These are phyloP conservation scores for Pseudachorutes palmiensis DNA, from an alignment of 1,140 invertebrate species.

Conservation along the genomic window DNA sequence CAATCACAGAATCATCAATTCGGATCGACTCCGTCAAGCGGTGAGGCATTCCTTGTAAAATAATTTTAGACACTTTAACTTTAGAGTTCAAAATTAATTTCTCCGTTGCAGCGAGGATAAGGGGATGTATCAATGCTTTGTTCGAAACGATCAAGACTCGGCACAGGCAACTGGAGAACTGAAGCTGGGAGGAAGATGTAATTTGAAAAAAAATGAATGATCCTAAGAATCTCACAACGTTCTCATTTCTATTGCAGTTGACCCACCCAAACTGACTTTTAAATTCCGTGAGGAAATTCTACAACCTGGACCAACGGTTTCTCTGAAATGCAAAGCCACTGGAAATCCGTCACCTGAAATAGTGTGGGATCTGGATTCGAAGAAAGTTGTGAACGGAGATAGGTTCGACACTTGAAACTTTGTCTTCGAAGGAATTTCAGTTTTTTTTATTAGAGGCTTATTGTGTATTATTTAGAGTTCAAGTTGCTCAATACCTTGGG, in stretches of 20 bases:
- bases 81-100: background rate
- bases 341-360: slow-evolving; percentile 92
- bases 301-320: slow-evolving; percentile 73
- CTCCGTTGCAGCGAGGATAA: slow-evolving; percentile 59
- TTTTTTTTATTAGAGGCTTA: too few relatives aligned
- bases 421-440: background rate
- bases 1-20: slow-evolving; percentile 60
- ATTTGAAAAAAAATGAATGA: slow-evolving; percentile 40
- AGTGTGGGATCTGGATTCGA: slow-evolving; percentile 85
- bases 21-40: slow-evolving; percentile 83
- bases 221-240: background rate
- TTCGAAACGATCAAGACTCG: slow-evolving; percentile 85
- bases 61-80: background rate
- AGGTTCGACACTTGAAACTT: slow-evolving; percentile 9
- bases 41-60: slow-evolving; percentile 6
- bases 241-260: slow-evolving; percentile 50
- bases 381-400: slow-evolving; percentile 63
- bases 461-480: slow-evolving; percentile 52
- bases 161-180: slow-evolving; percentile 85
- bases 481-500: slow-evolving; percentile 79
- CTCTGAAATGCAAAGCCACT: slow-evolving; percentile 69
- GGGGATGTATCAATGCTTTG: slow-evolving; percentile 96
- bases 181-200: slow-evolving; percentile 81
- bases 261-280: slow-evolving; percentile 77
- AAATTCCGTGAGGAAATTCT: slow-evolving; percentile 78